phyloP scores from a whole-genome alignment of 2,888 invertebrate species.

The Macrophya annulata region DNA sequence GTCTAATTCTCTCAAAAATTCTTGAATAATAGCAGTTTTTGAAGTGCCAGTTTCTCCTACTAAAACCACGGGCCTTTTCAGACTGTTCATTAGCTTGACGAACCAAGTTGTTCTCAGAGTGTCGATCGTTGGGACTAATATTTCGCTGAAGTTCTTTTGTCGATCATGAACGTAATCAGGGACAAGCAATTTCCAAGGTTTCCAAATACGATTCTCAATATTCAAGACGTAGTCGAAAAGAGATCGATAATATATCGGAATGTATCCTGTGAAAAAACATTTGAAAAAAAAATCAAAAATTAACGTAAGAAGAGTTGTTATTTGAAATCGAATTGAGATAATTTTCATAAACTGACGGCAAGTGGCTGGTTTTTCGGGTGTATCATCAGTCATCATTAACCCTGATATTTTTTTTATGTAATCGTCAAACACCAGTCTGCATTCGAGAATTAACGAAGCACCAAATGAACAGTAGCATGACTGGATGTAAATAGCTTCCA shows the following conservation, averaged over 20 bases:
- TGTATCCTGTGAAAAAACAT: slow-evolving; percentile 83
- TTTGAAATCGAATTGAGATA: background rate
- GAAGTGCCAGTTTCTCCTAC: slow-evolving; percentile 97
- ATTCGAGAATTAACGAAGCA: slow-evolving; percentile 87
- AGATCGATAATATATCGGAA: slow-evolving; percentile 87
- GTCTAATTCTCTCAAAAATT: slow-evolving; percentile 89
- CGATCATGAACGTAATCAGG: slow-evolving; percentile 89
- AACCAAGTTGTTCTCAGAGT: slow-evolving; percentile 91
- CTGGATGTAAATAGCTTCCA: slow-evolving; percentile 80
- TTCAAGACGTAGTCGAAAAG: slow-evolving; percentile 93
- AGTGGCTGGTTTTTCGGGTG: slow-evolving; percentile 84
- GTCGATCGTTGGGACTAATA: slow-evolving; percentile 94
- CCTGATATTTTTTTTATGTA: slow-evolving; percentile 89
- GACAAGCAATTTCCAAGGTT: slow-evolving; percentile 92
- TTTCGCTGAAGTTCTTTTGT: slow-evolving; percentile 87
- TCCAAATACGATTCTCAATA: slow-evolving; percentile 86
- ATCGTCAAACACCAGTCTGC: slow-evolving; percentile 88
- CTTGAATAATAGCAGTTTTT: slow-evolving; percentile 93
- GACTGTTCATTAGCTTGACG: slow-evolving; percentile 88
- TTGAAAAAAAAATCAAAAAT: background rate
- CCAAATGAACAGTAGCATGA: slow-evolving; percentile 93
- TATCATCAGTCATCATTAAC: slow-evolving; percentile 87
- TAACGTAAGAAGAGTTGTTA: background rate
- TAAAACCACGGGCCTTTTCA: slow-evolving; percentile 90
- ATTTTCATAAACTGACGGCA: slow-evolving; percentile 78